Percentiles rank a stretch among this genome's conserved stretches.
These are phyloP conservation scores for Lacerta viridis DNA, from an alignment of 2,797 vertebrate genomes.

Conservation along the genomic window DNA sequence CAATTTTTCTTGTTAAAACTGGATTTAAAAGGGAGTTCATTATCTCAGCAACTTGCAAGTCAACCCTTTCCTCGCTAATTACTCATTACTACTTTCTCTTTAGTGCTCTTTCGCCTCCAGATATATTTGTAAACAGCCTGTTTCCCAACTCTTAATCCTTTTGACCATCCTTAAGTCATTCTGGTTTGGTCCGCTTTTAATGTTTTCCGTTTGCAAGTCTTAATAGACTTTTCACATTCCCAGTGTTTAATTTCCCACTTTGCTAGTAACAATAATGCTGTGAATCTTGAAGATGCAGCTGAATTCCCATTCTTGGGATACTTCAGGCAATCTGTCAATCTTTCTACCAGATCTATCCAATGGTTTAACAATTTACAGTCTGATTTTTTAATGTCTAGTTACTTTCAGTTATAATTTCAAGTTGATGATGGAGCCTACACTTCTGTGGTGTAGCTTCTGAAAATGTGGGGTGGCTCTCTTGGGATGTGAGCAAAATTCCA, in stretches of 20 bases:
- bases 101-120: constrained; percentile 68
- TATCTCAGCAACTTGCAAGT: constrained; percentile 80
- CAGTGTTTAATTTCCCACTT: neutral
- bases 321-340: neutral
- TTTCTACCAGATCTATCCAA: neutral
- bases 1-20: constrained; percentile 83
- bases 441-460: neutral
- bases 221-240: constrained; percentile 51
- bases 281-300: neutral
- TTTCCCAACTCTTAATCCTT: constrained; percentile 63
- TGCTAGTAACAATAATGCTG: neutral
- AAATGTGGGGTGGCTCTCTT: neutral
- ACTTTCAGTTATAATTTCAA: neutral
- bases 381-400: neutral
- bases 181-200: constrained; percentile 69
- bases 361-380: neutral
- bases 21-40: constrained; percentile 84
- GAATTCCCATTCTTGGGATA: neutral
- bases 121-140: constrained; percentile 73
- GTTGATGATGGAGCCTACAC: neutral
- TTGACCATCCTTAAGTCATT: constrained; percentile 61
- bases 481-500: neutral
- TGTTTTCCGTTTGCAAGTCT: constrained; percentile 46
- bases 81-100: constrained; percentile 76
- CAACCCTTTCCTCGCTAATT: constrained; percentile 79